Evolutionary conservation across 1,140 invertebrate genomes (phyloP).

Genomic region (Macrosteles quadrilineatus): DNA sequence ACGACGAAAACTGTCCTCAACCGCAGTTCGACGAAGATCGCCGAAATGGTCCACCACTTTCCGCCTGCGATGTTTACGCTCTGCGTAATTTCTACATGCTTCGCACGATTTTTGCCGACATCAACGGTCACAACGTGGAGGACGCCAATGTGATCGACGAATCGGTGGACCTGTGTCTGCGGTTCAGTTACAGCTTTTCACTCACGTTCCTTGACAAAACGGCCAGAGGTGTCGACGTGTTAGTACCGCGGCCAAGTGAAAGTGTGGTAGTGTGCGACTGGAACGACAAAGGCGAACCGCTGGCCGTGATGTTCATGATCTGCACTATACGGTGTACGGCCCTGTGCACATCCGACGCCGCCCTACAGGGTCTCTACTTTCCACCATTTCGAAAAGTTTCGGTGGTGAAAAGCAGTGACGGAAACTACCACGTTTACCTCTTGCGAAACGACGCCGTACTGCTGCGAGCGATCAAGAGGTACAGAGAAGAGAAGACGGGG

Average conservation of each 20-base stretch:
- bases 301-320: background rate
- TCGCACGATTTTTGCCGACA: constrained; percentile 1
- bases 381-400: background rate
- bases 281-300: background rate
- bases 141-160: constrained; percentile 6
- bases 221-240: background rate
- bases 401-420: background rate
- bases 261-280: background rate
- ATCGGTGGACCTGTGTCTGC: background rate
- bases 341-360: background rate
- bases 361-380: background rate
- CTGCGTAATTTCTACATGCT: background rate
- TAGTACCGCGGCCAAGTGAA: background rate
- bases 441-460: background rate
- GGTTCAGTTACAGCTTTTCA: constrained; percentile 11
- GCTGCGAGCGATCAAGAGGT: background rate
- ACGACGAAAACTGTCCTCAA: background rate
- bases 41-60: too few relatives aligned
- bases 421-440: constrained; percentile 5
- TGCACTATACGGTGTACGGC: background rate
- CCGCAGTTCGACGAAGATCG: background rate
- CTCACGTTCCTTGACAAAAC: background rate
- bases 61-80: too few relatives aligned
- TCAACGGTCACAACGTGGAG: constrained; percentile 1
- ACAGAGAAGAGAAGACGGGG: background rate